Evolutionary conservation across 2,888 invertebrate species (phyloP).

Genomic region (Elegia similella): DNA sequence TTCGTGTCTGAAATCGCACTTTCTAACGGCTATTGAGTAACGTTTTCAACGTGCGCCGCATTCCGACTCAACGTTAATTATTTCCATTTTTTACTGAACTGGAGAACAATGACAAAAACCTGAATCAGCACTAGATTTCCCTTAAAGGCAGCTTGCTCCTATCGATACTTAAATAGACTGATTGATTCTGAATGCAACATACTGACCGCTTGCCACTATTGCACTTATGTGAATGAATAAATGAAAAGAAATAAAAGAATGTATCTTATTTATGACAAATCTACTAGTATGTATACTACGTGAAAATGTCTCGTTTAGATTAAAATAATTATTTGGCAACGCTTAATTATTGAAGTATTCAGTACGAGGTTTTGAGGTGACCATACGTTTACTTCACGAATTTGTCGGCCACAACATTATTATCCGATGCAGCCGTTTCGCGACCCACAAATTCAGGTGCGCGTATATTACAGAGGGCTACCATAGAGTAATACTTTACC

Average conservation of each 20-base stretch:
- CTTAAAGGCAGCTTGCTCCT: background rate
- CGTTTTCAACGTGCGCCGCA: constrained; percentile 49
- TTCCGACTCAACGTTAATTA: constrained; percentile 42
- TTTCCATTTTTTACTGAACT: constrained; percentile 35
- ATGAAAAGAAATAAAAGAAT: background rate
- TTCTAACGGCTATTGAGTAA: constrained; percentile 68
- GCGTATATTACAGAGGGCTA: constrained; percentile 41
- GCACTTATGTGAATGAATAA: background rate
- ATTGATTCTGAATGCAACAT: background rate
- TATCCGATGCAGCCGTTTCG: constrained; percentile 59
- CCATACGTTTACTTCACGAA: constrained; percentile 49
- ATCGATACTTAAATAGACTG: background rate
- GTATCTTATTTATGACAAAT: background rate
- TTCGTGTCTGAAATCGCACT: constrained; percentile 61
- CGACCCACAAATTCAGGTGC: constrained; percentile 65
- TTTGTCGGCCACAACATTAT: constrained; percentile 55
- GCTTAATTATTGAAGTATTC: constrained; percentile 43
- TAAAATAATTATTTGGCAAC: background rate
- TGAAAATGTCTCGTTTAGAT: background rate
- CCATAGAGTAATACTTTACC: constrained; percentile 46
- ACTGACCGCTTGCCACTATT: too few relatives aligned
- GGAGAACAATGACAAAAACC: constrained; percentile 20
- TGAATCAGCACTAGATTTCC: background rate
- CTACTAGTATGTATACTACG: background rate
- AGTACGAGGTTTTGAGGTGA: constrained; percentile 40